Evolutionary conservation across 2,888 invertebrate genomes (phyloP).

Genomic region (Lutraria lutraria): DNA sequence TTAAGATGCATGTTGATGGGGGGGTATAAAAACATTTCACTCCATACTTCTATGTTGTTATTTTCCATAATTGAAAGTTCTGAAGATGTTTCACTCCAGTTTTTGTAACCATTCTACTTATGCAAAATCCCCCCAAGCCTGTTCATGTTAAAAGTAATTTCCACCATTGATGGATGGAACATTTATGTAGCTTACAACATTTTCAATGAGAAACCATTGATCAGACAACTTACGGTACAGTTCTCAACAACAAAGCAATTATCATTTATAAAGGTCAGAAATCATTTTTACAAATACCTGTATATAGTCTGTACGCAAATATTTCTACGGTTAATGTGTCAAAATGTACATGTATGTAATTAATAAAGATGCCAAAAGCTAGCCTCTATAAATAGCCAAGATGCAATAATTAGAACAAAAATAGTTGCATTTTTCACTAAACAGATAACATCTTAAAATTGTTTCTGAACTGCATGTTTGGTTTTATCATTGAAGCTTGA

Average conservation of each 20-base stretch:
- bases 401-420: conserved; percentile 6
- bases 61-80: background rate
- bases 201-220: background rate
- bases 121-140: background rate
- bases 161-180: background rate
- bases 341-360: conserved; percentile 10
- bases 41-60: too few relatives aligned
- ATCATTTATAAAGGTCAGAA: conserved; percentile 17
- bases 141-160: conserved; percentile 20
- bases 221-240: background rate
- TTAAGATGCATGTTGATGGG: too few relatives aligned
- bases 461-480: background rate
- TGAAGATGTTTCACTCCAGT: background rate
- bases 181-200: conserved; percentile 20
- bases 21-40: too few relatives aligned
- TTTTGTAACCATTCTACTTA: background rate
- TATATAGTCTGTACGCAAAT: background rate
- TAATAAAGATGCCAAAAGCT: conserved; percentile 8
- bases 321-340: conserved; percentile 20
- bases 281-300: background rate
- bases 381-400: background rate
- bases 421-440: background rate
- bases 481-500: conserved; percentile 18
- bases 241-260: background rate
- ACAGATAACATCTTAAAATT: background rate